Conservation (phyloP, 2,113 vertebrate species). For the Riparia riparia region DNA sequence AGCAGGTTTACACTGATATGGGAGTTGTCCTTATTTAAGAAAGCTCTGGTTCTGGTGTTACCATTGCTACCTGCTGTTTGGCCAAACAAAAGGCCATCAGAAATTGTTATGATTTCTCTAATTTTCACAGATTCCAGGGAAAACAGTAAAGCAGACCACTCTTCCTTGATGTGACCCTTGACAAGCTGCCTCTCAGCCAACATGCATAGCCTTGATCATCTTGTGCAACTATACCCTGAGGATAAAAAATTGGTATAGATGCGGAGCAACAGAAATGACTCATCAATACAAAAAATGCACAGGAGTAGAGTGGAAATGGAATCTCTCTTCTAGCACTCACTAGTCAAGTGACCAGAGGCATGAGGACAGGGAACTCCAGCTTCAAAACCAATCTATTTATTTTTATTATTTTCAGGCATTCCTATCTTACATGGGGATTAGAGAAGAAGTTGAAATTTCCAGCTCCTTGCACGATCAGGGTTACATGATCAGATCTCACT, state of each 20-base stretch:
- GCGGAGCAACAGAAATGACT: neutral
- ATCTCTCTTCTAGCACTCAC: neutral
- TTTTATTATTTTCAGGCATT: neutral
- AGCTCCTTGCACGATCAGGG: neutral
- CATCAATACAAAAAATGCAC: neutral
- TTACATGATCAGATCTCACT: neutral
- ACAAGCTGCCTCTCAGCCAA: neutral
- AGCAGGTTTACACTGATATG: neutral
- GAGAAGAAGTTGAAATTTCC: neutral
- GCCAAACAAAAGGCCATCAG: neutral
- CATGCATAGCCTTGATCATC: neutral
- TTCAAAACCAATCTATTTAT: neutral
- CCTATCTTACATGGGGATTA: accelerated
- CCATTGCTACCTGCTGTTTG: neutral
- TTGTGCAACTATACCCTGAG: neutral
- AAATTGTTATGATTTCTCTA: accelerated
- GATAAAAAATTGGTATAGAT: neutral
- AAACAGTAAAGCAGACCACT: neutral
- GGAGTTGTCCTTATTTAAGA: neutral
- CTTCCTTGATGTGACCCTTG: neutral
- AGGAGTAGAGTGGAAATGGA: neutral
- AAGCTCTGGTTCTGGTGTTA: neutral
- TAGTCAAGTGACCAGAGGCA: neutral
- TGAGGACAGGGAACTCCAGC: neutral
- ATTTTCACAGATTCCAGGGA: neutral